These are phyloP conservation scores for Labeo catla DNA, from an alignment of 2,113 vertebrate genomes.

Conservation along the genomic window DNA sequence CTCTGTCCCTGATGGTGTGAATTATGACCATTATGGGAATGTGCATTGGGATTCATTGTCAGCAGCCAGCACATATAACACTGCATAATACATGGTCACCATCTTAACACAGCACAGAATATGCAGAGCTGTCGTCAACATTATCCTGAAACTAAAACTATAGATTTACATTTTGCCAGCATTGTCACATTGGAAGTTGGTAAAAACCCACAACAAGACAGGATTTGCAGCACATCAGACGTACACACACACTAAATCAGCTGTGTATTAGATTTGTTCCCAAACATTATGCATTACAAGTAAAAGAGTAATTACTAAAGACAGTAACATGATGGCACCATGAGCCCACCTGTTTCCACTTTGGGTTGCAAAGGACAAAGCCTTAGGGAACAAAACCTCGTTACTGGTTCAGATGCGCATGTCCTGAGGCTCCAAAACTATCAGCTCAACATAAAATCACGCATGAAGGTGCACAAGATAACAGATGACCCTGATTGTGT, in stretches of 20 bases:
- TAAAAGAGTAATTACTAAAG: neutral
- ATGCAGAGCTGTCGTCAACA: neutral
- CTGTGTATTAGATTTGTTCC: neutral
- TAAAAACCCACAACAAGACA: neutral
- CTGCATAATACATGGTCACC: slow-evolving; percentile 3
- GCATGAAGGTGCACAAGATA: neutral
- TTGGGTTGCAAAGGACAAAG: neutral
- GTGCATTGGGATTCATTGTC: neutral
- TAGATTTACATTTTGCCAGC: neutral
- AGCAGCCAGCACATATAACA: neutral
- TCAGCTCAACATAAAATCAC: neutral
- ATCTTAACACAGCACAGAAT: neutral
- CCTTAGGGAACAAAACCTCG: neutral
- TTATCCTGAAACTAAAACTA: neutral
- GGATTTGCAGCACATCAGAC: neutral
- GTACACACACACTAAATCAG: neutral
- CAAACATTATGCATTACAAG: neutral
- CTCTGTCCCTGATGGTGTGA: neutral
- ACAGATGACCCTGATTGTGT: neutral
- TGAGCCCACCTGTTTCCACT: neutral
- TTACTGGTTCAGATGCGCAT: neutral
- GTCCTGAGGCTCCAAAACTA: neutral
- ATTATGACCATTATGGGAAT: neutral
- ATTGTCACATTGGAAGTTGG: neutral
- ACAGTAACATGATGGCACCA: neutral